Conservation (phyloP, 1,140 invertebrate genomes). For the Sminthurinus signatus region DNA sequence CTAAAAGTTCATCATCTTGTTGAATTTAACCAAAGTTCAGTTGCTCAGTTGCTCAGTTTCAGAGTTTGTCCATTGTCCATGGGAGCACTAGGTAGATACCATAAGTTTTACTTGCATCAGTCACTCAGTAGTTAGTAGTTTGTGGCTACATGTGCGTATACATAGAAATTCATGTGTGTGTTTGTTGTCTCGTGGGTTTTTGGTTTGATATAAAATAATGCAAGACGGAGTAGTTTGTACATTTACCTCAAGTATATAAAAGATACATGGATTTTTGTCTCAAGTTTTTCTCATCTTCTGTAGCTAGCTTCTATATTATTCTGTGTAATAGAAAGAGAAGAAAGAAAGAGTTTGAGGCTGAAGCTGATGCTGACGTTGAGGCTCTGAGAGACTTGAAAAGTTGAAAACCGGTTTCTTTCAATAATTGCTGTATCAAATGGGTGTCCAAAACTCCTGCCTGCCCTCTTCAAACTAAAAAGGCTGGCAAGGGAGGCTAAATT, state of each 20-base stretch:
- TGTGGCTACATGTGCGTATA: too few relatives aligned
- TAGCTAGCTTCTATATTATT: too few relatives aligned
- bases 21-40: too few relatives aligned
- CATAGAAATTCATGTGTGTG: too few relatives aligned
- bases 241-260: not conserved
- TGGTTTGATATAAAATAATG: too few relatives aligned
- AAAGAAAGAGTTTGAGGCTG: not conserved
- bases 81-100: too few relatives aligned
- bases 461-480: conserved; percentile 18
- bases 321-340: not conserved
- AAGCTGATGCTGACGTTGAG: not conserved
- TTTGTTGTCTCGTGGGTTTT: too few relatives aligned
- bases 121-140: too few relatives aligned
- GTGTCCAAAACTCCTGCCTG: conserved; percentile 22
- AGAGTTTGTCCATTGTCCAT: too few relatives aligned
- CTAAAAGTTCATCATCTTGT: too few relatives aligned
- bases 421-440: conserved; percentile 29
- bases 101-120: too few relatives aligned
- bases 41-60: too few relatives aligned
- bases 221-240: not conserved
- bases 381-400: not conserved
- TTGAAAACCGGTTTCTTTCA: conserved; percentile 22
- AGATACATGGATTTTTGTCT: not conserved
- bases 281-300: not conserved
- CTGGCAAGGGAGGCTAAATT: conserved; percentile 25